Conservation (phyloP, 2,797 vertebrate species). For the Pipistrellus nathusii region DNA sequence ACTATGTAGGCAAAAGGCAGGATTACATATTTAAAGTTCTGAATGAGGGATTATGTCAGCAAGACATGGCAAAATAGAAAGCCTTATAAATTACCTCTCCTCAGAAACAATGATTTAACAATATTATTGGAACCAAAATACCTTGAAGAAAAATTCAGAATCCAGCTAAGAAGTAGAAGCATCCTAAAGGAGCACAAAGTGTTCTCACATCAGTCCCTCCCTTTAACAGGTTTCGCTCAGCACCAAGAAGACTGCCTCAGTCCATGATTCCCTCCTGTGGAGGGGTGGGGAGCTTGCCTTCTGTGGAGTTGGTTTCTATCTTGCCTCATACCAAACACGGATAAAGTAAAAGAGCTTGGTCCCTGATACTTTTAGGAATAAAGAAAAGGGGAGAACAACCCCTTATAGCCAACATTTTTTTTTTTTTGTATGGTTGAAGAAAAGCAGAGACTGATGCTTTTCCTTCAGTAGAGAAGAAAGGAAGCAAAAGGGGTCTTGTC, state of each 20-base stretch:
- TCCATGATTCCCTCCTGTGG: background rate
- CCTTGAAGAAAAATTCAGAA: background rate
- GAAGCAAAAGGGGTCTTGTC: background rate
- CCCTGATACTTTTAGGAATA: background rate
- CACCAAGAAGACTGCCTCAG: background rate
- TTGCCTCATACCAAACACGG: background rate
- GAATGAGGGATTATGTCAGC: background rate
- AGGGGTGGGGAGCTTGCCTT: background rate
- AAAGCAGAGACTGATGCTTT: background rate
- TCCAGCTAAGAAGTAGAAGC: background rate
- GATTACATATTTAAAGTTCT: background rate
- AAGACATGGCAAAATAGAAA: background rate
- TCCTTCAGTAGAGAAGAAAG: background rate
- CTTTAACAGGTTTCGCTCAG: background rate
- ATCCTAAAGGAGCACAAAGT: background rate
- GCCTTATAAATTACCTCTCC: background rate
- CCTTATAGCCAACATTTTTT: background rate
- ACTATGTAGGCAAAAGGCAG: background rate
- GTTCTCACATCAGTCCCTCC: background rate
- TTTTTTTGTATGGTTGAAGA: background rate
- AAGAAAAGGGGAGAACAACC: background rate
- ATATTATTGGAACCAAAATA: background rate
- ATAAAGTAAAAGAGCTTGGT: background rate
- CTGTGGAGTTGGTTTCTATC: background rate
- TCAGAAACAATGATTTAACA: background rate